A percentile compares a stretch with the other conserved stretches of the same genome.
phyloP scores from a whole-genome alignment of 2,797 vertebrate genomes.

The Betta splendens region DNA sequence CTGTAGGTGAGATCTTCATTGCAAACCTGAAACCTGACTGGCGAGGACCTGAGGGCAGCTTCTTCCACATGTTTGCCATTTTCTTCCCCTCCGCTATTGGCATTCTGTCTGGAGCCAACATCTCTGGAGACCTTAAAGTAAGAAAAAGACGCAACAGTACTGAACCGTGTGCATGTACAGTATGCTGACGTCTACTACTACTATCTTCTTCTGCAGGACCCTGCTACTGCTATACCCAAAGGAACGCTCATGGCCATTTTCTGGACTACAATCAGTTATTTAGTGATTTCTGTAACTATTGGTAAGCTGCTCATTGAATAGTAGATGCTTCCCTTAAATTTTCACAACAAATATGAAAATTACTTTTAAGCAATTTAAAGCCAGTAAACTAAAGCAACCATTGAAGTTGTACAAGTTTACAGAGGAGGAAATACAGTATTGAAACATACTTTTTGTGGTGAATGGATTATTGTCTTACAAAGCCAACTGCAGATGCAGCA shows the following conservation, averaged over 20 bases:
- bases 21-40: constrained; percentile 74
- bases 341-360: too few species aligned
- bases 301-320: constrained; percentile 61
- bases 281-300: constrained; percentile 71
- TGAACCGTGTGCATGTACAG: too few species aligned
- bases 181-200: background rate
- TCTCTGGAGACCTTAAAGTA: constrained; percentile 84
- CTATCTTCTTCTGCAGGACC: constrained; percentile 63
- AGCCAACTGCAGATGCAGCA: background rate
- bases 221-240: constrained; percentile 78
- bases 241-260: constrained; percentile 80
- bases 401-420: too few species aligned
- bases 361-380: background rate
- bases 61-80: constrained; percentile 84
- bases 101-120: constrained; percentile 80
- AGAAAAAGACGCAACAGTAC: background rate
- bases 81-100: constrained; percentile 84
- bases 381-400: too few species aligned
- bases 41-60: constrained; percentile 53
- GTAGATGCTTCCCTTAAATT: constrained; percentile 3
- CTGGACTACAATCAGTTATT: constrained; percentile 76
- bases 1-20: constrained; percentile 78
- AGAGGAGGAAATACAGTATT: too few species aligned
- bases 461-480: background rate
- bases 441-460: too few species aligned